A percentile compares a stretch with the other conserved stretches of the same genome.
phyloP scores from a whole-genome alignment of 2,797 vertebrate species.

The Diceros bicornis region DNA sequence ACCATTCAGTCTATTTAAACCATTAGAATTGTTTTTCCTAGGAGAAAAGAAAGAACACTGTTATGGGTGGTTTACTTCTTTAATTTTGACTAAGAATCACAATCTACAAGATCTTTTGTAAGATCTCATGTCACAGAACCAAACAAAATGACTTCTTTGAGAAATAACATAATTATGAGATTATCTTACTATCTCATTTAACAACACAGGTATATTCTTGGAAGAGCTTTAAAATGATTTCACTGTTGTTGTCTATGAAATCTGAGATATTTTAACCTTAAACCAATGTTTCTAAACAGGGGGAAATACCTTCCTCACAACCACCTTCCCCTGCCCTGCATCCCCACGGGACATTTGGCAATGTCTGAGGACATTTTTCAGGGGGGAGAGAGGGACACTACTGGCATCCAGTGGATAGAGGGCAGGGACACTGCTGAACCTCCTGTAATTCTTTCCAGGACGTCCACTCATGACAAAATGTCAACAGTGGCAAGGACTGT shows the following conservation, averaged over 20 bases:
- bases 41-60: slow-evolving; percentile 58
- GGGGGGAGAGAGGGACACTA: background rate
- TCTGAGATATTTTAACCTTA: slow-evolving; percentile 27
- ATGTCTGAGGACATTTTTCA: background rate
- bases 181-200: background rate
- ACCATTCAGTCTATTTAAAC: slow-evolving; percentile 97
- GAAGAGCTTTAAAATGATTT: background rate
- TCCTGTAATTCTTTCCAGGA: background rate
- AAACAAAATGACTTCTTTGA: slow-evolving; percentile 31
- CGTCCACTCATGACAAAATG: background rate
- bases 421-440: background rate
- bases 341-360: background rate
- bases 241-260: background rate
- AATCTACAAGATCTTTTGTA: background rate
- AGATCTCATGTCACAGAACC: background rate
- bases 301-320: background rate
- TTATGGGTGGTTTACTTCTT: slow-evolving; percentile 32
- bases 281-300: background rate
- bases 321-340: background rate
- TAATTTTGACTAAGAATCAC: background rate
- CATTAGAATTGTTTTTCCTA: slow-evolving; percentile 96
- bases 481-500: background rate
- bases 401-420: background rate
- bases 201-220: background rate
- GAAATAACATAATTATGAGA: background rate